phyloP scores from a whole-genome alignment of 1,140 invertebrate species.

The Epicauta chinensis region DNA sequence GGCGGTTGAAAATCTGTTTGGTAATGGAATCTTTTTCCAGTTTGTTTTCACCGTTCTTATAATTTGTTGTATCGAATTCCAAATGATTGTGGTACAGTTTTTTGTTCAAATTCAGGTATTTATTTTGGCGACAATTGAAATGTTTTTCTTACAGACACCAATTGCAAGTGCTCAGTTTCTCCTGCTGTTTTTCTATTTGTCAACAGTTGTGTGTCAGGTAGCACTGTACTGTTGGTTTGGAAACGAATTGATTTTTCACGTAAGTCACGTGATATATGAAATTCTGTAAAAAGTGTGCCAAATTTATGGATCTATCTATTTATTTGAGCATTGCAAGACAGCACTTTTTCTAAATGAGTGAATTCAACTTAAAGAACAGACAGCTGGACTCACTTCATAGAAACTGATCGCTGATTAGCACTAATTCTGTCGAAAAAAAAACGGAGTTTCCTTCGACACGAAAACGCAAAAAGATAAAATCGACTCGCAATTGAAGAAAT shows the following conservation, averaged over 20 bases:
- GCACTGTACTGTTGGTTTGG: constrained; percentile 30
- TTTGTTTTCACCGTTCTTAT: constrained; percentile 27
- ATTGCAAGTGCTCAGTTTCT: constrained; percentile 20
- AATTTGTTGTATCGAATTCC: constrained; percentile 31
- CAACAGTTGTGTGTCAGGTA: constrained; percentile 24
- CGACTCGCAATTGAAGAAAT: no score
- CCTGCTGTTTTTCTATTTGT: constrained; percentile 22
- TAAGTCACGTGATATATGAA: constrained; percentile 5
- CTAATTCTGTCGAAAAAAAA: no score
- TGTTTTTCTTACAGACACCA: background rate
- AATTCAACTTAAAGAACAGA: no score
- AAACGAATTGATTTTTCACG: constrained; percentile 25
- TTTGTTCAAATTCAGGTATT: no score
- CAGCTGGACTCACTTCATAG: no score
- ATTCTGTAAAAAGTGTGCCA: no score
- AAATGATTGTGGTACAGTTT: constrained; percentile 24
- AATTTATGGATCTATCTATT: background rate
- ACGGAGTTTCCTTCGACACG: no score
- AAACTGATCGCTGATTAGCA: no score
- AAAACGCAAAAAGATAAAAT: no score
- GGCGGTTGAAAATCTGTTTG: constrained; percentile 22
- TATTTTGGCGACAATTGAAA: no score
- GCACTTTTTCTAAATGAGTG: no score
- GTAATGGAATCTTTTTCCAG: constrained; percentile 27
- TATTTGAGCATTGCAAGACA: no score